These are phyloP conservation scores for Chiloscyllium plagiosum DNA, from an alignment of 2,113 vertebrate species.

Conservation along the genomic window DNA sequence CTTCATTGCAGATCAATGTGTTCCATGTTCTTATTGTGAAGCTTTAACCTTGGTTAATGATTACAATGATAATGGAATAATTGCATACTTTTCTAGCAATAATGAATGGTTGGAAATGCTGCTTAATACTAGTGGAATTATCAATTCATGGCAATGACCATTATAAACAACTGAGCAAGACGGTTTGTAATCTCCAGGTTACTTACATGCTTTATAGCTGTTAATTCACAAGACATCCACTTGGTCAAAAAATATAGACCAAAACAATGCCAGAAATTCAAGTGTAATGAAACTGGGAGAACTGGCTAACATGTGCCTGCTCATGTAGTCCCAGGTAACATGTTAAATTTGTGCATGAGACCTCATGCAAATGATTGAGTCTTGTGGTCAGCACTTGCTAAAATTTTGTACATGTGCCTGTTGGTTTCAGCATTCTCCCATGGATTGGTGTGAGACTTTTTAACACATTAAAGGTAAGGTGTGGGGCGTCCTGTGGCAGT, in stretches of 20 bases:
- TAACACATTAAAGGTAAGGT: not conserved
- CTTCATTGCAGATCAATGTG: not conserved
- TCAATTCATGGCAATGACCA: not conserved
- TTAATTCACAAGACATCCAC: not conserved
- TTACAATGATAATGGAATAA: not conserved
- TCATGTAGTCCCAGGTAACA: not conserved
- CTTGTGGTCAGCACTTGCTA: not conserved
- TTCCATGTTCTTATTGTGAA: not conserved
- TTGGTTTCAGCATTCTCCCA: not conserved
- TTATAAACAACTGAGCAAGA: not conserved
- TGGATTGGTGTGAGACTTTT: not conserved
- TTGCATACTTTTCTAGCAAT: not conserved
- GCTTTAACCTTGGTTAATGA: not conserved
- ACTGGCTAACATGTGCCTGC: not conserved
- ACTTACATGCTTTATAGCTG: not conserved
- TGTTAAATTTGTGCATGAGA: not conserved
- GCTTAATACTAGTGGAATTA: not conserved
- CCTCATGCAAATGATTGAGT: not conserved
- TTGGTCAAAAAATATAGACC: not conserved
- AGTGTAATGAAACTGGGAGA: not conserved
- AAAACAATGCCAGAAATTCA: not conserved
- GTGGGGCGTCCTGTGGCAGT: no score
- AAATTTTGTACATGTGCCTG: not conserved
- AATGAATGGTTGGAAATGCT: conserved; percentile 7
- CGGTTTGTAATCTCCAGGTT: not conserved